A percentile compares a stretch with the other conserved stretches of the same genome.
Evolutionary conservation across 2,113 vertebrate species (phyloP).

Genomic region (Carassius gibelio): DNA sequence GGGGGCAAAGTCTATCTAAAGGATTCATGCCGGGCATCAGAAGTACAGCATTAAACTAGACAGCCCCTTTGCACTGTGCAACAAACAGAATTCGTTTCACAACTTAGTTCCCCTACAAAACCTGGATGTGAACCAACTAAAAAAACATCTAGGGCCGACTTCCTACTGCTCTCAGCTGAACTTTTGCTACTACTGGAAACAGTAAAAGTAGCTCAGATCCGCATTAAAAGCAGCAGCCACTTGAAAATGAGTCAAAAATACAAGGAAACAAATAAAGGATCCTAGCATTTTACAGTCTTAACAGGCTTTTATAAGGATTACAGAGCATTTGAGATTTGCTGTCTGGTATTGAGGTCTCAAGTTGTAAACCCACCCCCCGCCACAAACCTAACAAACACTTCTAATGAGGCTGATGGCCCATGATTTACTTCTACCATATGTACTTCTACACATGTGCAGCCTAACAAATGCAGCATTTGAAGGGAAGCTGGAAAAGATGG

Average conservation of each 20-base stretch:
- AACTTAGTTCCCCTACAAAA: conserved; percentile 41
- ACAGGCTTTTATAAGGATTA: not conserved
- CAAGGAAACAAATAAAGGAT: not conserved
- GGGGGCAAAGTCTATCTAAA: not conserved
- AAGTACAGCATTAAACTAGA: conserved; percentile 18
- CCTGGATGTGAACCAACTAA: conserved; percentile 26
- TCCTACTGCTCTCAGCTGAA: conserved; percentile 9
- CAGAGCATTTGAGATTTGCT: conserved; percentile 35
- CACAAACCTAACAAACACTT: not conserved
- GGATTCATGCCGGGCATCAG: conserved; percentile 23
- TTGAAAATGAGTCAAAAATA: not conserved
- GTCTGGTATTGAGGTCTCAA: not conserved
- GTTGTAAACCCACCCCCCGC: not conserved
- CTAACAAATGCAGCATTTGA: not conserved
- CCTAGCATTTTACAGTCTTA: not conserved
- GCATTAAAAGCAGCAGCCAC: not conserved
- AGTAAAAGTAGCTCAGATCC: conserved; percentile 3
- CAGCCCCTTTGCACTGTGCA: conserved; percentile 15
- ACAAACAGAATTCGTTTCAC: conserved; percentile 37
- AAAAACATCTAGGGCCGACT: not conserved
- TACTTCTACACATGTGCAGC: not conserved
- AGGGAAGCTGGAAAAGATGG: not conserved
- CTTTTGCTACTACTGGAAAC: conserved; percentile 2
- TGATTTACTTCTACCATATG: not conserved
- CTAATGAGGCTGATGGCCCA: not conserved